phyloP scores from a whole-genome alignment of 1,140 invertebrate species.

The Pseudomyrmex sp. region DNA sequence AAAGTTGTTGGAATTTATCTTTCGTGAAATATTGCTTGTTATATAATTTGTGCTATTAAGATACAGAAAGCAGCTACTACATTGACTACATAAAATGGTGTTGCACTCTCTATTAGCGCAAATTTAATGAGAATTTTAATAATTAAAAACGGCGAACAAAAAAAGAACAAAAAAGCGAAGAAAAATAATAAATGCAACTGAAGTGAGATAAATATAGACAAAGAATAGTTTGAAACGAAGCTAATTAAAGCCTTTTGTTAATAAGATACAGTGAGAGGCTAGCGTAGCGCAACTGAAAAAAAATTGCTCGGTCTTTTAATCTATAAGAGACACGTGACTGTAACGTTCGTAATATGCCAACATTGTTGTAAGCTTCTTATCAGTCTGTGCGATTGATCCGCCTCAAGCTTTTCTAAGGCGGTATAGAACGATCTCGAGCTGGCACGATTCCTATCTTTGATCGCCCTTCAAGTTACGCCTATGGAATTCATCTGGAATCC shows the following conservation, averaged over 20 bases:
- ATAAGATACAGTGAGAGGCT: background rate
- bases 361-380: slow-evolving; percentile 43
- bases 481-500: slow-evolving; percentile 52
- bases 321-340: slow-evolving; percentile 29
- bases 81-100: slow-evolving; percentile 1
- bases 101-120: background rate
- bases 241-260: slow-evolving; percentile 17
- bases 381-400: slow-evolving; percentile 39
- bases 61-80: background rate
- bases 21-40: slow-evolving; percentile 16
- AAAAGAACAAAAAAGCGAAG: background rate
- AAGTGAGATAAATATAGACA: too few relatives aligned
- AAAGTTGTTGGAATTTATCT: slow-evolving; percentile 17
- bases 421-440: background rate
- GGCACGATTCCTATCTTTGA: slow-evolving; percentile 10
- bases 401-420: background rate
- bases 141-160: slow-evolving; percentile 15
- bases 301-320: slow-evolving; percentile 9
- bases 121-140: slow-evolving; percentile 52
- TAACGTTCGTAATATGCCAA: slow-evolving; percentile 55
- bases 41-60: slow-evolving; percentile 8
- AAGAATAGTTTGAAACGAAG: slow-evolving; percentile 14
- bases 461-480: slow-evolving; percentile 26
- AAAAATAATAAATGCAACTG: slow-evolving; percentile 14
- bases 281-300: background rate